Percentiles rank a stretch among this genome's conserved stretches.
Evolutionary conservation across 2,888 invertebrate species (phyloP).

Genomic region (Empis stercorea): DNA sequence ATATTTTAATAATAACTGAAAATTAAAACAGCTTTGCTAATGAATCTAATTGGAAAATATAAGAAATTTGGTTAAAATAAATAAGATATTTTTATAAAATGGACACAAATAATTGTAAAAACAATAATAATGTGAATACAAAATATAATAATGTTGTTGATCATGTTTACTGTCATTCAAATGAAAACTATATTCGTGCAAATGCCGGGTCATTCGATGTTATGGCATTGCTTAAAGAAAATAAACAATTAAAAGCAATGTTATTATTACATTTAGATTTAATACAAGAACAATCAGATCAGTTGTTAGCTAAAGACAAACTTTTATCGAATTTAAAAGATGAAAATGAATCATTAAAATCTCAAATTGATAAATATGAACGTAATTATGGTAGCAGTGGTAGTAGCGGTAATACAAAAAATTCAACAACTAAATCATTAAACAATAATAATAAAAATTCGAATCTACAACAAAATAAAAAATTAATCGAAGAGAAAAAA

Average conservation of each 20-base stretch:
- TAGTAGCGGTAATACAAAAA: neutral
- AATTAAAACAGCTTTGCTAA: no score
- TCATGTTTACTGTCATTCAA: conserved; percentile 27
- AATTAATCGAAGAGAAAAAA: neutral
- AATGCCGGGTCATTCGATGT: conserved; percentile 19
- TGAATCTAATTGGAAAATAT: no score
- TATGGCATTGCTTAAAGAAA: conserved; percentile 30
- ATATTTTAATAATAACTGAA: no score
- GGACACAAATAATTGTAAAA: neutral
- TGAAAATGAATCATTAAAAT: conserved; percentile 68
- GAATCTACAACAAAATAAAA: no score
- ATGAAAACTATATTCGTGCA: conserved; percentile 20
- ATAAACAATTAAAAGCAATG: conserved; percentile 51
- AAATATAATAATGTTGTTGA: conserved; percentile 24
- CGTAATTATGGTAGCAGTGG: conserved; percentile 2
- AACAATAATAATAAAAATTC: neutral
- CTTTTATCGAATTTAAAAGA: conserved; percentile 54
- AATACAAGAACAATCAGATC: conserved; percentile 81
- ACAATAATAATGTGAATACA: conserved; percentile 12
- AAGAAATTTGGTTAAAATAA: no score
- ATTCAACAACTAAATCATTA: neutral
- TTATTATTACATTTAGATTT: conserved; percentile 72
- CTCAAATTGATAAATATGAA: conserved; percentile 22
- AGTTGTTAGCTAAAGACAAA: conserved; percentile 67
- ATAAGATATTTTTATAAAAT: neutral